Percentiles rank a stretch among this genome's conserved stretches.
Conservation (phyloP, 1,140 invertebrate genomes). For the Lucilia sericata region DNA sequence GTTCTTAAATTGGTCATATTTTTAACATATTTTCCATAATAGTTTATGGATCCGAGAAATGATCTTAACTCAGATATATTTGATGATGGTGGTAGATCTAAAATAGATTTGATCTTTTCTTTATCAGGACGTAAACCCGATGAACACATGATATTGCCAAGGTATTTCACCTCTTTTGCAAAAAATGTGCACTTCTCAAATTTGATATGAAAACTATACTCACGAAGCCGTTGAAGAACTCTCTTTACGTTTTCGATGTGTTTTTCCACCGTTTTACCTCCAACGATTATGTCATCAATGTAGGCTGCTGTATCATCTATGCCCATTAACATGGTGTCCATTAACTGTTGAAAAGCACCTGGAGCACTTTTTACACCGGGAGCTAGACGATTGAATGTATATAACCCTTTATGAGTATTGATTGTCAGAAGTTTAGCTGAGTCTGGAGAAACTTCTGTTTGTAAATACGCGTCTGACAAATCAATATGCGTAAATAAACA, state of each 20-base stretch:
- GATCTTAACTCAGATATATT: slow-evolving; percentile 56
- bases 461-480: slow-evolving; percentile 28
- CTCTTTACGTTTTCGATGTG: slow-evolving; percentile 33
- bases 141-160: slow-evolving; percentile 64
- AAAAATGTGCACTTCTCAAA: slow-evolving; percentile 42
- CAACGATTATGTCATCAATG: slow-evolving; percentile 43
- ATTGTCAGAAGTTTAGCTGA: slow-evolving; percentile 43
- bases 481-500: slow-evolving; percentile 30
- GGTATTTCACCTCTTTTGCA: slow-evolving; percentile 50
- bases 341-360: slow-evolving; percentile 39
- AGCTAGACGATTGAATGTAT: slow-evolving; percentile 38
- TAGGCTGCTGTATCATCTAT: slow-evolving; percentile 22
- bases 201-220: slow-evolving; percentile 36
- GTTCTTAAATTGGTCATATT: background rate
- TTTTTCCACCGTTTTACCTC: slow-evolving; percentile 9
- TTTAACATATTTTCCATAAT: background rate
- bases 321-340: slow-evolving; percentile 17
- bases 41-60: slow-evolving; percentile 46
- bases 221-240: slow-evolving; percentile 26
- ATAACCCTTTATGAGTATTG: slow-evolving; percentile 45
- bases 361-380: slow-evolving; percentile 38
- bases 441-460: slow-evolving; percentile 19
- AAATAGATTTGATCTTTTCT: slow-evolving; percentile 64
- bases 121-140: slow-evolving; percentile 58
- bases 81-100: background rate